A percentile compares a stretch with the other conserved stretches of the same genome.
These are phyloP conservation scores for Aradophagus sp. DNA, from an alignment of 1,140 invertebrate species.

Conservation along the genomic window DNA sequence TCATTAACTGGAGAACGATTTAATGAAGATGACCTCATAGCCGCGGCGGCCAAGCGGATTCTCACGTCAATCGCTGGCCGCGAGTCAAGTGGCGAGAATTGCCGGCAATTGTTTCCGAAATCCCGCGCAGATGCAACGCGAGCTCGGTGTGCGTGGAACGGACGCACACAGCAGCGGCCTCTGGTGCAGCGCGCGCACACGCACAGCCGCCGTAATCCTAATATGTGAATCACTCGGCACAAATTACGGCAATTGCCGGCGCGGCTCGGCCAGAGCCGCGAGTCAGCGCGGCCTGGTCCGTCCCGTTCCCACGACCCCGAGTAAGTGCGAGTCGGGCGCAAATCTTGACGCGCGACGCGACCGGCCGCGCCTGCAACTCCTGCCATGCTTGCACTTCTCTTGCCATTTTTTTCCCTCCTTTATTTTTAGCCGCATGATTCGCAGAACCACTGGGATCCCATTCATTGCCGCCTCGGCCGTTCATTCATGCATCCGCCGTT, in stretches of 20 bases:
- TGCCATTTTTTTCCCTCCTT: constrained; percentile 4
- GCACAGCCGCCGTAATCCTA: constrained; percentile 61
- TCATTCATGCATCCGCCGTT: constrained; percentile 32
- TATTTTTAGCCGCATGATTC: constrained; percentile 7
- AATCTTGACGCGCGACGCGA: constrained; percentile 68
- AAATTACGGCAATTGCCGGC: constrained; percentile 74
- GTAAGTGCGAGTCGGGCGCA: constrained; percentile 73
- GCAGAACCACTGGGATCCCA: constrained; percentile 10
- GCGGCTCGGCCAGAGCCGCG: constrained; percentile 64
- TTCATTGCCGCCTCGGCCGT: constrained; percentile 11
- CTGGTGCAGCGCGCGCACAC: too few relatives aligned
- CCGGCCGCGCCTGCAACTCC: constrained; percentile 16
- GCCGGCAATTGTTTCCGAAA: constrained; percentile 77
- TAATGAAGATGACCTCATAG: constrained; percentile 76
- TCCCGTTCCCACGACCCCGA: constrained; percentile 74
- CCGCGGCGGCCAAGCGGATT: constrained; percentile 70
- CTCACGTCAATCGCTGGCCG: constrained; percentile 75
- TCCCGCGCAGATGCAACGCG: constrained; percentile 72
- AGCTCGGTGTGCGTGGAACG: constrained; percentile 48
- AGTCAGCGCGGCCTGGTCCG: constrained; percentile 61
- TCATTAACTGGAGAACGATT: constrained; percentile 75
- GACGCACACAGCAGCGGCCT: neutral
- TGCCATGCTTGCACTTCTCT: constrained; percentile 26
- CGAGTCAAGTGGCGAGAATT: constrained; percentile 76
- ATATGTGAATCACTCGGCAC: constrained; percentile 76